Evolutionary conservation across 2,797 vertebrate species (phyloP), one percentile per base, ranked within the genome.

Genomic region (Carcharodon carcharias): DNA sequence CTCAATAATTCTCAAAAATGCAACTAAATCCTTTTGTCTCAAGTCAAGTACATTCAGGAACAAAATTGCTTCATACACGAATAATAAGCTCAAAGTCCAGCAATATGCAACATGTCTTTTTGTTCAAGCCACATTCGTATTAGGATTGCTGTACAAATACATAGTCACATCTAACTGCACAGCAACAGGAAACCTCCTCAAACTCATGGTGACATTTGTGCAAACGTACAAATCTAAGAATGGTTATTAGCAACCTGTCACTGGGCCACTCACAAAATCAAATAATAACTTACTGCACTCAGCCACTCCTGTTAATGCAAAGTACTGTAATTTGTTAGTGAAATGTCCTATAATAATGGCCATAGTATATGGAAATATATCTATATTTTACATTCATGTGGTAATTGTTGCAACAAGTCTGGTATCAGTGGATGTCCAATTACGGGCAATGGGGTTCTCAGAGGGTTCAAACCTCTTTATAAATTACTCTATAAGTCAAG

Each of bases 291-390:
- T 67, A 67, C 91, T 40, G 63, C 63, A 92, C 28, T 14, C 58
- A 92, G 89, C 58, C 89, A 93, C 63, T 67, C 91, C 61, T 93
- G n/a, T 45, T 93, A 67, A 93, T 65, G 91, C 91, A 92, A 92
- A 92, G 58, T 65, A 93, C 40, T 45, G 63, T 67, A 45, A 93
- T 93, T 93, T 93, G 91, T 28, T 93, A 93, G 63, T 93, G 91
- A 93, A 93, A 93, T 93, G 91, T 65, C 35, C 35, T 93, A 18
- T 65, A 65, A 26, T 11, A 21, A 93, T 93, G 58, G 61, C 35
- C 63, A 40, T 11, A 23, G 8, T 65, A 45, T 23, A 67, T 93
- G 91, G 91, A 93, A 93, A 93, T 58, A 63, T 63, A 85, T 50
- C 45, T 45, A 77, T 77, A 26, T 45, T 45, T 93, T 67, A 93